A percentile compares a stretch with the other conserved stretches of the same genome.
These are phyloP conservation scores for Ischnura elegans DNA, from an alignment of 2,888 invertebrate species.

Conservation along the genomic window DNA sequence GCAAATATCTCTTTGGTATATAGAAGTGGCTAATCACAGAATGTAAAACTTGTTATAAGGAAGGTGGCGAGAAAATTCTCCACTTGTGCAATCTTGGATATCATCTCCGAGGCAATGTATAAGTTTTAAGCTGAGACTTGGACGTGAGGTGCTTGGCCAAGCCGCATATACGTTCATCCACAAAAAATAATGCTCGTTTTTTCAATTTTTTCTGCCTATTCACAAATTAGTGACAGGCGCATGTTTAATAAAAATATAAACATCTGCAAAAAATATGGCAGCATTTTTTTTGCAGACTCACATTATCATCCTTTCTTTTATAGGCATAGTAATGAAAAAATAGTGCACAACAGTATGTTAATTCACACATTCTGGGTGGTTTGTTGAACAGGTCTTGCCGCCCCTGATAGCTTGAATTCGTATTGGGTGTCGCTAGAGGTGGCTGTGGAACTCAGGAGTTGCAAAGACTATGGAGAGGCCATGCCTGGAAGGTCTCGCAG, in stretches of 20 bases:
- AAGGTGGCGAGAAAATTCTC: neutral
- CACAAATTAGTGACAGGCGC: neutral
- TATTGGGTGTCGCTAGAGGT: too few species aligned
- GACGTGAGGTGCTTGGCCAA: neutral
- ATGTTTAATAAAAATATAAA: neutral
- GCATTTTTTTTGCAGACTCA: neutral
- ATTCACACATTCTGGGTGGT: constrained; percentile 1
- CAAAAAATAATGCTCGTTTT: neutral
- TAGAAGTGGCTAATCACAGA: constrained; percentile 18
- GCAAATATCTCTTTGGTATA: constrained; percentile 16
- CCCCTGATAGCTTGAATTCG: too few species aligned
- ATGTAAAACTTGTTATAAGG: neutral
- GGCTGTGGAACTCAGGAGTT: too few species aligned
- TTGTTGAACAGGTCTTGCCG: neutral
- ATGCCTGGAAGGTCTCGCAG: too few species aligned
- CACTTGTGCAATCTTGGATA: neutral
- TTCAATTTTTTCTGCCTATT: neutral
- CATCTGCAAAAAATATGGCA: neutral
- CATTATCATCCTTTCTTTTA: neutral
- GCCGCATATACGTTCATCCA: neutral
- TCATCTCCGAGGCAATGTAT: neutral
- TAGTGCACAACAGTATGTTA: neutral
- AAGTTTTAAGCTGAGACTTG: neutral
- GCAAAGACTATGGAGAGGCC: too few species aligned
- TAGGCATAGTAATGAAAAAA: neutral